phyloP scores from a whole-genome alignment of 2,113 vertebrate genomes.

The Pachyramphus minor region DNA sequence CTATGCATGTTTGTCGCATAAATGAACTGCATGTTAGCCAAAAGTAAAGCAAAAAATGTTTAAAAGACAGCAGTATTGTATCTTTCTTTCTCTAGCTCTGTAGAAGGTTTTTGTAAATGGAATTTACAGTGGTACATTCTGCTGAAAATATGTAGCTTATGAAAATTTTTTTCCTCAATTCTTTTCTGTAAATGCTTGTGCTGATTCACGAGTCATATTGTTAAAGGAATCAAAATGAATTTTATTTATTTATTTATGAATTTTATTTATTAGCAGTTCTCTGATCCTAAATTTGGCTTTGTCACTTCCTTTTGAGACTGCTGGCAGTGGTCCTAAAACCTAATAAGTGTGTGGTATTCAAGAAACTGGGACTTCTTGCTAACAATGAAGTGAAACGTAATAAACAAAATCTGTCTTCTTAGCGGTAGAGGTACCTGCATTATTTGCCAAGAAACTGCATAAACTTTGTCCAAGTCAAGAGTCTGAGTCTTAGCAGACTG shows the following conservation, averaged over 20 bases:
- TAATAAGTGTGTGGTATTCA: neutral
- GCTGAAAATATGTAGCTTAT: neutral
- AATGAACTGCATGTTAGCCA: neutral
- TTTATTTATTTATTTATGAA: too few relatives aligned
- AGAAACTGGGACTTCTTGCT: neutral
- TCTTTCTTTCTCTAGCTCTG: neutral
- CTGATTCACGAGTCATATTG: rapidly evolving
- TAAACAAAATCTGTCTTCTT: neutral
- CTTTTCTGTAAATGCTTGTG: neutral
- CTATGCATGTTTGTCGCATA: neutral
- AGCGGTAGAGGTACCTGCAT: neutral
- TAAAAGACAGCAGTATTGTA: neutral
- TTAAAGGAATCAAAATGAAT: neutral
- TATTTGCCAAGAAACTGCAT: neutral
- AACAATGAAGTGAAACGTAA: neutral
- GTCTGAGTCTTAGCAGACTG: neutral
- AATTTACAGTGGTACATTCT: neutral
- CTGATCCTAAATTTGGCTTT: neutral
- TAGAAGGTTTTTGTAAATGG: neutral
- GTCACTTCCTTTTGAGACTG: neutral
- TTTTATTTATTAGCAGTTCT: too few relatives aligned
- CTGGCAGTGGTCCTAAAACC: neutral
- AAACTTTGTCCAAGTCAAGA: neutral
- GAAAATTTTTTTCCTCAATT: neutral
- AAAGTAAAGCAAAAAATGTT: neutral